phyloP scores from a whole-genome alignment of 2,888 invertebrate genomes.

The Cosmorhoe ocellata region DNA sequence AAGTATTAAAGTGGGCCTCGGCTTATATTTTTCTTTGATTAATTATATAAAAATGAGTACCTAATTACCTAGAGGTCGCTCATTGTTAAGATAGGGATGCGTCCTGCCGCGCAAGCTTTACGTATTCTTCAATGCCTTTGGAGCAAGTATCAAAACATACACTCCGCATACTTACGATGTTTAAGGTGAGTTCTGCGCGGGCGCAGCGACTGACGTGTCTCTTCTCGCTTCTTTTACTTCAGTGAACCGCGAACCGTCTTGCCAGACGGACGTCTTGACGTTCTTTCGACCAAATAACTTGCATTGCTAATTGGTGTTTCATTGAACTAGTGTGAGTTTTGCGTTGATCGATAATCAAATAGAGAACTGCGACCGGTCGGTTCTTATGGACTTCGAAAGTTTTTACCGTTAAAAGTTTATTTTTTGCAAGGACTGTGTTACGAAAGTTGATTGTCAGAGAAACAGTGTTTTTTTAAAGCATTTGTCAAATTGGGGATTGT shows the following conservation, averaged over 20 bases:
- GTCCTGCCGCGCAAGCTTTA: neutral
- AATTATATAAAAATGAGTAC: no score
- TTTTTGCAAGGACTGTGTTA: slow-evolving; percentile 65
- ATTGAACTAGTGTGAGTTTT: slow-evolving; percentile 44
- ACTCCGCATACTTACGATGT: slow-evolving; percentile 49
- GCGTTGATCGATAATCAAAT: slow-evolving; percentile 25
- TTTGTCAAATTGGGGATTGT: slow-evolving; percentile 67
- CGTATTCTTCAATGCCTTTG: neutral
- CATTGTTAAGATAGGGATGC: no score
- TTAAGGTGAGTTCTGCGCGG: slow-evolving; percentile 77
- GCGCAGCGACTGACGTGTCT: slow-evolving; percentile 77
- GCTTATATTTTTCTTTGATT: no score
- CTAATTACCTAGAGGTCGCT: no score
- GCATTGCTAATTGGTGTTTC: slow-evolving; percentile 57
- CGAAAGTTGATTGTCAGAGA: slow-evolving; percentile 47
- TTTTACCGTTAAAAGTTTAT: slow-evolving; percentile 48
- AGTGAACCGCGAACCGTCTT: slow-evolving; percentile 69
- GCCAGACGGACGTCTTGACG: slow-evolving; percentile 44
- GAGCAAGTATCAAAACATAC: slow-evolving; percentile 55
- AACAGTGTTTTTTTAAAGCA: slow-evolving; percentile 46
- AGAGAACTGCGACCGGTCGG: slow-evolving; percentile 21
- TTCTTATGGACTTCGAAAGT: slow-evolving; percentile 39
- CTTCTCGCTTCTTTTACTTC: slow-evolving; percentile 66
- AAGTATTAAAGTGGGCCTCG: no score
- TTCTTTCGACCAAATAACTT: slow-evolving; percentile 30